A percentile compares a stretch with the other conserved stretches of the same genome.
phyloP scores from a whole-genome alignment of 2,113 vertebrate species.

The Cebidichthys violaceus region DNA sequence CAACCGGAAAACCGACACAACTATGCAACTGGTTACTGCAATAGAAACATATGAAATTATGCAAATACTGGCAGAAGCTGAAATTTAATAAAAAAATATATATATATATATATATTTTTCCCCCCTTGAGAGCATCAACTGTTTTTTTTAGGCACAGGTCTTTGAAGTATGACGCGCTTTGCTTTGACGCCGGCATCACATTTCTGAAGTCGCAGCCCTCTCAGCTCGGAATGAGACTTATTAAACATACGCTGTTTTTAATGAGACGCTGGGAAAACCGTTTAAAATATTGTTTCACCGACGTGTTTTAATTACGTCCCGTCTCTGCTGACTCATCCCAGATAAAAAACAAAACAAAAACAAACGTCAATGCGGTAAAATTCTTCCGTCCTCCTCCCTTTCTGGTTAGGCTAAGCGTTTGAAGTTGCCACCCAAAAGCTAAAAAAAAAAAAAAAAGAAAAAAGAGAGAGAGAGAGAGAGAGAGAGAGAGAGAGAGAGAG shows the following conservation, averaged over 20 bases:
- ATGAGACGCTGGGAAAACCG: conserved; percentile 28
- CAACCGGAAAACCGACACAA: no score
- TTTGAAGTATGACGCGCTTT: background rate
- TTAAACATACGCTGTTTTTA: conserved; percentile 28
- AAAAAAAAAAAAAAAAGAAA: no score
- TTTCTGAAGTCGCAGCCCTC: background rate
- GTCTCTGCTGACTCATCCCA: conserved; percentile 50
- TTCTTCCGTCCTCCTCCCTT: conserved; percentile 11
- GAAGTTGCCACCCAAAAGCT: conserved; percentile 56
- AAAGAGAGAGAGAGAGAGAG: no score
- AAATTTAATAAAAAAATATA: background rate
- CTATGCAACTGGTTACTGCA: background rate
- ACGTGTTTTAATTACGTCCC: conserved; percentile 39
- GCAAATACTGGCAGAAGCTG: background rate
- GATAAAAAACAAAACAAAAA: no score
- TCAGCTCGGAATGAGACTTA: conserved; percentile 6
- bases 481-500: background rate
- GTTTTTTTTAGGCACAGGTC: background rate
- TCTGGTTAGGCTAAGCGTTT: conserved; percentile 34
- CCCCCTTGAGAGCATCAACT: background rate
- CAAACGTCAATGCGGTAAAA: conserved; percentile 51
- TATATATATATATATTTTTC: background rate
- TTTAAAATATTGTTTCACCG: conserved; percentile 43
- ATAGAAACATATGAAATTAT: background rate
- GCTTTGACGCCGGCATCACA: background rate